Percentiles rank a stretch among this genome's conserved stretches.
phyloP scores from a whole-genome alignment of 2,797 vertebrate species.

The Thaleichthys pacificus region DNA sequence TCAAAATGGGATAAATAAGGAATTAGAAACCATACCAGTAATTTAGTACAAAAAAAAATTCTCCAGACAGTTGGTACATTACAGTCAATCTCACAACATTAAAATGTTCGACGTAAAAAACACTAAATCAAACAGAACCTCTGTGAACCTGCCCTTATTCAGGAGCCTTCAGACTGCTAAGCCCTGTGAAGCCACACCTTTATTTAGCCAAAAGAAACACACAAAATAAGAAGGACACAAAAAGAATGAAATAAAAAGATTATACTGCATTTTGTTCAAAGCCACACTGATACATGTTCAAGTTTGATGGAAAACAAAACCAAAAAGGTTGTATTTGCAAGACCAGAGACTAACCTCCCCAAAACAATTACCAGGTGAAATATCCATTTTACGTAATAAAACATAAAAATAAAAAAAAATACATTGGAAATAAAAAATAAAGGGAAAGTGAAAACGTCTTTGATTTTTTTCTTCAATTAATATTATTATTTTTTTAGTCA shows the following conservation, averaged over 20 bases:
- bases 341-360: conserved; percentile 61
- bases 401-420: conserved; percentile 81
- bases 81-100: conserved; percentile 60
- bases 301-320: conserved; percentile 67
- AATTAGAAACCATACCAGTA: conserved; percentile 54
- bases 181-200: conserved; percentile 63
- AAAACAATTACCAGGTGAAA: conserved; percentile 71
- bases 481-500: conserved; percentile 71
- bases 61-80: conserved; percentile 56
- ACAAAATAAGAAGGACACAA: conserved; percentile 17
- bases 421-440: conserved; percentile 69
- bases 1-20: conserved; percentile 63
- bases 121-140: conserved; percentile 52
- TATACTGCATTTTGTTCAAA: conserved; percentile 81
- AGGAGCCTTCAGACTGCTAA: conserved; percentile 89
- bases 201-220: conserved; percentile 67
- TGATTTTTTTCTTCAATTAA: conserved; percentile 66
- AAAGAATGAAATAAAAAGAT: conserved; percentile 82
- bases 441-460: conserved; percentile 71
- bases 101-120: conserved; percentile 68
- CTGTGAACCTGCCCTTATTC: conserved; percentile 63
- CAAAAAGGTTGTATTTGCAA: conserved; percentile 54
- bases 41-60: conserved; percentile 65
- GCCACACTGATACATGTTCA: conserved; percentile 77
- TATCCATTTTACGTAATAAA: conserved; percentile 66